Conservation (phyloP, 2,888 invertebrate species). For the Neocrepidodera transversa region DNA sequence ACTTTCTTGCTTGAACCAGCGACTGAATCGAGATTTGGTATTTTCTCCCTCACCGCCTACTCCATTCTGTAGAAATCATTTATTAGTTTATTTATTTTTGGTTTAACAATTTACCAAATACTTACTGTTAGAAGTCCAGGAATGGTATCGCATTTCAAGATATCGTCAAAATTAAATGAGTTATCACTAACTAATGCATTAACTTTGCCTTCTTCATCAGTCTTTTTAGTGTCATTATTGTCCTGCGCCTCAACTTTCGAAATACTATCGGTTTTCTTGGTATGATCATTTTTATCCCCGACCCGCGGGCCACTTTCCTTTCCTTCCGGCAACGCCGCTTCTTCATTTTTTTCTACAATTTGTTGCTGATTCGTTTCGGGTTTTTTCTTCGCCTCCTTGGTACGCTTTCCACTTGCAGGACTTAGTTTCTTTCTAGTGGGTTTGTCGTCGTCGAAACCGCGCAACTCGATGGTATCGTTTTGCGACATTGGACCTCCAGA, state of each 20-base stretch:
- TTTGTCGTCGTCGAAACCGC: constrained; percentile 87
- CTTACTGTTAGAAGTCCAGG: constrained; percentile 75
- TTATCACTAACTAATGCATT: constrained; percentile 40
- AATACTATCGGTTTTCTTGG: constrained; percentile 7
- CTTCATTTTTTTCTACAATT: constrained; percentile 41
- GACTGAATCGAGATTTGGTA: constrained; percentile 77
- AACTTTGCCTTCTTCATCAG: constrained; percentile 30
- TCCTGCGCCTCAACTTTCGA: constrained; percentile 17
- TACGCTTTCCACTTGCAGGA: constrained; percentile 60
- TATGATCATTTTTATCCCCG: constrained; percentile 13
- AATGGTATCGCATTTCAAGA: constrained; percentile 81
- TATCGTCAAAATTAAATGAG: constrained; percentile 82
- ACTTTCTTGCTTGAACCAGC: constrained; percentile 80
- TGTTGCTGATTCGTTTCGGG: constrained; percentile 46
- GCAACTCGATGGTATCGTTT: constrained; percentile 89
- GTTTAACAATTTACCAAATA: too few species aligned
- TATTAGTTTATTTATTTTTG: too few species aligned
- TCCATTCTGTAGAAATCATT: constrained; percentile 73
- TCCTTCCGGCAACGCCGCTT: constrained; percentile 23
- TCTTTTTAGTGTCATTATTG: constrained; percentile 24
- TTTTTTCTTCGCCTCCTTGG: constrained; percentile 59
- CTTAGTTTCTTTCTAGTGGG: constrained; percentile 59
- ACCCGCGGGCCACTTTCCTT: constrained; percentile 33
- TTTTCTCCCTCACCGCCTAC: constrained; percentile 62
- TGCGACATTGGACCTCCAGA: constrained; percentile 90